A percentile compares a stretch with the other conserved stretches of the same genome.
Evolutionary conservation across 2,113 vertebrate genomes (phyloP).

Genomic region (Erpornis zantholeuca): DNA sequence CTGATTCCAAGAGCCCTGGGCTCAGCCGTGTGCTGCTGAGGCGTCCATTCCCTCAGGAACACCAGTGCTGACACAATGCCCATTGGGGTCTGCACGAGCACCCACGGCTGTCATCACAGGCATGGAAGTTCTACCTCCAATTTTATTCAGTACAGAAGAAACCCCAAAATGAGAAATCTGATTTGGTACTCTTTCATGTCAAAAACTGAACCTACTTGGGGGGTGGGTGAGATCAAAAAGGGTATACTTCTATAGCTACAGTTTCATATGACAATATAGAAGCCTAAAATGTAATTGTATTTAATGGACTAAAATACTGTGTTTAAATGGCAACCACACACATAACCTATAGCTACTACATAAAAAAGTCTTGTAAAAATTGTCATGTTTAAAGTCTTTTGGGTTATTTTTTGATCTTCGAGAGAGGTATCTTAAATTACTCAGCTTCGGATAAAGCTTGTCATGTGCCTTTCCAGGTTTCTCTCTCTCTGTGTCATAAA

Average conservation of each 20-base stretch:
- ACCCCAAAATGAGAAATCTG: neutral
- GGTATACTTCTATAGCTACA: neutral
- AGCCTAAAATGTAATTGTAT: neutral
- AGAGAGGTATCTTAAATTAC: constrained; percentile 3
- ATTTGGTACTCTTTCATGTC: neutral
- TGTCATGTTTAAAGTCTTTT: neutral
- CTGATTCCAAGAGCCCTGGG: neutral
- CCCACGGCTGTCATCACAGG: neutral
- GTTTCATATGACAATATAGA: neutral
- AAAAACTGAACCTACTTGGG: neutral
- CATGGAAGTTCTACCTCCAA: neutral
- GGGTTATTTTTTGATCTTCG: constrained; percentile 34
- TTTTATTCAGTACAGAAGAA: neutral
- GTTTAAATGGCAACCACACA: neutral
- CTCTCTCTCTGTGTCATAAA: neutral
- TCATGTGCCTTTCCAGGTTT: neutral
- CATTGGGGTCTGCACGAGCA: neutral
- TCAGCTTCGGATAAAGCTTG: constrained; percentile 6
- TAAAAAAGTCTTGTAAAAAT: constrained; percentile 2
- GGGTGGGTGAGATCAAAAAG: neutral
- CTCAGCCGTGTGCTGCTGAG: accelerated
- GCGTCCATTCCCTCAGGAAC: neutral
- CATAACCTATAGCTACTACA: neutral
- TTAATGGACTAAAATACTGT: neutral
- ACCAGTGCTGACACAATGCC: accelerated